These are phyloP conservation scores for Cephus nigrinus DNA, from an alignment of 2,888 invertebrate species.

Conservation along the genomic window DNA sequence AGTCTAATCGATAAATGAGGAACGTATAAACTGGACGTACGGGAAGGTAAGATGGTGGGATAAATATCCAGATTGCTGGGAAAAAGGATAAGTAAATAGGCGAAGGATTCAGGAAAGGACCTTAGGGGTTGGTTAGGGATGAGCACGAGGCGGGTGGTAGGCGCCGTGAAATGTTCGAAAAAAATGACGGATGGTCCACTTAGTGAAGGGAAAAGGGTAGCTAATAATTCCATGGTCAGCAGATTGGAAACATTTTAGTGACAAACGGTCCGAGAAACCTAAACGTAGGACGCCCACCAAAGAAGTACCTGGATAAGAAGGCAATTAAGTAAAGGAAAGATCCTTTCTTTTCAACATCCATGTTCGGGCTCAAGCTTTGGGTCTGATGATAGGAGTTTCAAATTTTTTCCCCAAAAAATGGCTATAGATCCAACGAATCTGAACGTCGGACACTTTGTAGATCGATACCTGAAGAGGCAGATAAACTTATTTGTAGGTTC, in stretches of 20 bases:
- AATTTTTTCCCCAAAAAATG: background rate
- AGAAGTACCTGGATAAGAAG: slow-evolving; percentile 4
- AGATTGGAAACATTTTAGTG: slow-evolving; percentile 15
- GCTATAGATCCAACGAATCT: background rate
- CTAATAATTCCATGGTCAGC: slow-evolving; percentile 14
- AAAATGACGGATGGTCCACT: slow-evolving; percentile 20
- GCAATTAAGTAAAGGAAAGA: background rate
- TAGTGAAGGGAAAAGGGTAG: slow-evolving; percentile 8
- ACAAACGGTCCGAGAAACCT: slow-evolving; percentile 10
- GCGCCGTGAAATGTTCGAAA: background rate
- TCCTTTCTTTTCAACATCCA: background rate
- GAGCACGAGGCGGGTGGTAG: background rate
- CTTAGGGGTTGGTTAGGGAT: background rate
- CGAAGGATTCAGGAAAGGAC: too few relatives aligned
- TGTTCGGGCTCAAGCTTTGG: background rate
- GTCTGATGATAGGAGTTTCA: background rate
- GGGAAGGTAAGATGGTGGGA: too few relatives aligned
- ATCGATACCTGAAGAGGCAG: background rate
- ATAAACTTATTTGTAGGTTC: too few relatives aligned
- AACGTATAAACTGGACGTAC: too few relatives aligned
- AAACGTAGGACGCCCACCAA: background rate
- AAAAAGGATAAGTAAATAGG: too few relatives aligned
- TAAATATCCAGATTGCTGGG: too few relatives aligned
- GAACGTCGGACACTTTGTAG: background rate
- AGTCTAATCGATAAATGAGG: too few relatives aligned